Evolutionary conservation across 2,888 invertebrate species (phyloP), one percentile per base, ranked within the genome.

Genomic region (Sicus ferrugineus): DNA sequence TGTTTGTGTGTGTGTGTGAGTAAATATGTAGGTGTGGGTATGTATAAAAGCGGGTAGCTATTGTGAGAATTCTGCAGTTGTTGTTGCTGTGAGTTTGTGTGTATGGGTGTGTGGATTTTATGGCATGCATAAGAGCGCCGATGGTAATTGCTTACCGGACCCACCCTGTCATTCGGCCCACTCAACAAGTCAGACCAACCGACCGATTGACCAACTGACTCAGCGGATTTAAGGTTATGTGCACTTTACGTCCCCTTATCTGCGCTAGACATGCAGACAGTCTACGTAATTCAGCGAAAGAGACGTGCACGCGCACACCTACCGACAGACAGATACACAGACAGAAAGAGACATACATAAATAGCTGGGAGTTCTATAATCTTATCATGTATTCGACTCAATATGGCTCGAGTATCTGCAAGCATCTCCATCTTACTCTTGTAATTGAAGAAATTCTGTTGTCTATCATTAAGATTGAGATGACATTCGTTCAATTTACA

Each of bases 111-210:
- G 34, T 59, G 31, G 50, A 21, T 23, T 21, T 50, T 67, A 16
- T 59, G 67, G 58, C 59, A 21, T 48, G 59, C 68, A 68, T 52
- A 65, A 65, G 54, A 38, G 65, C 38, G 26, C 38, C 21, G 54
- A 52, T 52, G 23, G 62, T 52, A 61, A 68, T 50, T 52, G 68
- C 64, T 64, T 23, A 2, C 19, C n/a, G n/a, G 21, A 64, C 23
- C 26, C 11, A 61, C 19, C 19, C 19, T 50, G 50, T 16, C 42
- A 42, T 42, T 42, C 42, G 14, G n/a, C 19, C 3, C 2, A 19
- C 2, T 21, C 31, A 30, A 19, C 48, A 11, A 28, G n/a, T 38
- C 48, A 7, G 48, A 50, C 30, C 48, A 14, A 52, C 23, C 48
- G 46, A 54, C 31, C 46, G 42, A 28, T 14, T 30, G 19, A 54